Evolutionary conservation across 2,888 invertebrate species (phyloP), one percentile per base, ranked within the genome.

Genomic region (Cantharis rufa): DNA sequence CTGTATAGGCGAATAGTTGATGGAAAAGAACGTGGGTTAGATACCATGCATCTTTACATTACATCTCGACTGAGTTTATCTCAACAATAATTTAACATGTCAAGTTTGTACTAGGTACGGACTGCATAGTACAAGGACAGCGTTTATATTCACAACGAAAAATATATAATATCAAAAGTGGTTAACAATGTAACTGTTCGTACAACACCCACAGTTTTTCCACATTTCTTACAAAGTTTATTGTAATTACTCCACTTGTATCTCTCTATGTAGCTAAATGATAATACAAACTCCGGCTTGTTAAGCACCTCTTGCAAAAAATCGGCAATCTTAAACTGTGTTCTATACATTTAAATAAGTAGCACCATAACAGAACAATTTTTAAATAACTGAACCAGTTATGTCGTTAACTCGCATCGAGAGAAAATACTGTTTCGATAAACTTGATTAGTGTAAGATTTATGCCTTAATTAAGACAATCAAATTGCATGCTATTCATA

Each of bases 11-110:
- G 81, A 79, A 80, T 79, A 84, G 82, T 84, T 84, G 85, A 79
- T 84, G 86, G 82, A 86, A 84, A 86, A 85, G 83, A 86, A 87
- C 87, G 87, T 87, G 87, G 87, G 87, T 85, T 87, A 87, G 87
- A 87, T 87, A 86, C 85, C 85, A 85, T 86, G 86, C 84, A 87
- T 87, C 87, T 86, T 84, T 84, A 85, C 87, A 86, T 86, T 85
- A 87, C 87, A 87, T 87, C 87, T 87, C 86, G 83, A 83, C 83
- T 80, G 81, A 83, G 85, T 87, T 86, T 87, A 87, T 87, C 87
- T 87, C 78, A 79, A 76, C 82, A 83, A 85, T 87, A 87, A 87
- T 81, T 87, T 85, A 82, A 75, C 79, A 82, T 86, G 86, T 86
- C 87, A 82, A 83, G 84, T 83, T 82, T 84, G 86, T 87, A 87